Evolutionary conservation across 2,888 invertebrate species (phyloP).

Genomic region (Eucriotettix oculatus): DNA sequence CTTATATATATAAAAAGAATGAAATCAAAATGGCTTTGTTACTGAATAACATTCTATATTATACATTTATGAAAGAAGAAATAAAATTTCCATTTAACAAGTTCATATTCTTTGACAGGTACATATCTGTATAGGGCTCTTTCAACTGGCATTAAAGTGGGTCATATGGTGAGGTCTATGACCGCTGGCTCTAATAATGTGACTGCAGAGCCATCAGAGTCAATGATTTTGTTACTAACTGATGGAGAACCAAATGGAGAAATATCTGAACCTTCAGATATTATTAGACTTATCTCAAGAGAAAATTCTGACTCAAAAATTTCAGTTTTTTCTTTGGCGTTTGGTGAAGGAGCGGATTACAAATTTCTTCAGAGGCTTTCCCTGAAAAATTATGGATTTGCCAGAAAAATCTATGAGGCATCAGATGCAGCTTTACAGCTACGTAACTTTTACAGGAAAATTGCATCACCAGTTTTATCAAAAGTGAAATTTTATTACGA

Average conservation of each 20-base stretch:
- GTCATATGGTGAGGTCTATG: conserved; percentile 16
- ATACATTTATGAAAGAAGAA: no score
- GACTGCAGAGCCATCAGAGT: conserved; percentile 24
- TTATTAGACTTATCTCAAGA: conserved; percentile 33
- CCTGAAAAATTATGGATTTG: conserved; percentile 45
- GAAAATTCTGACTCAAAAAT: conserved; percentile 25
- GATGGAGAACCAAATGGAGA: conserved; percentile 52
- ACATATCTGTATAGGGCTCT: conserved; percentile 46
- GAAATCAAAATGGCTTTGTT: no score
- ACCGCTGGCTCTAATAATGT: conserved; percentile 20
- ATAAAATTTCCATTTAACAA: no score
- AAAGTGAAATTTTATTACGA: conserved; percentile 48
- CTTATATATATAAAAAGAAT: no score
- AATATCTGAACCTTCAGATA: conserved; percentile 32
- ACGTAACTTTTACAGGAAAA: conserved; percentile 46
- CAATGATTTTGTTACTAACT: conserved; percentile 46
- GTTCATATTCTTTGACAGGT: no score
- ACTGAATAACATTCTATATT: no score
- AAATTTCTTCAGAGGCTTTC: conserved; percentile 47
- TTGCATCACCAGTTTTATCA: conserved; percentile 48
- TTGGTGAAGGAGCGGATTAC: conserved; percentile 50
- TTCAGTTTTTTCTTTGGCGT: conserved; percentile 49
- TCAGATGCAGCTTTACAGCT: conserved; percentile 50
- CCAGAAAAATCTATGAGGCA: conserved; percentile 53
- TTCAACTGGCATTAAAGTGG: conserved; percentile 34